These are phyloP conservation scores for Riptortus pedestris DNA, from an alignment of 1,140 invertebrate genomes.

Conservation along the genomic window DNA sequence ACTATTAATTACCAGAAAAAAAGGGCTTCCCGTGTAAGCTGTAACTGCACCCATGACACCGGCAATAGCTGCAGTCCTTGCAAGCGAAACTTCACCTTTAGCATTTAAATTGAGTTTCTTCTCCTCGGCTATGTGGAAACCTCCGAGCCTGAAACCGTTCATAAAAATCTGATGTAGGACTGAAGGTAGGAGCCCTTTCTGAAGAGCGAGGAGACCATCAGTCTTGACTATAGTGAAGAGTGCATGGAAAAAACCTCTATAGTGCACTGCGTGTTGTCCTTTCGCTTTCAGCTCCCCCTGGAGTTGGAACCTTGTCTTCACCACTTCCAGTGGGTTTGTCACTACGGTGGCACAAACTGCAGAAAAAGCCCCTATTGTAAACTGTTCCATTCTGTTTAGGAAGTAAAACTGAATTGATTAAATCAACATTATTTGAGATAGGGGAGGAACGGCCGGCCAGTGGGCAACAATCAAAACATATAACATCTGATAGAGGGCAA, in stretches of 20 bases:
- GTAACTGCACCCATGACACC: constrained; percentile 54
- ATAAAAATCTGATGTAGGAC: constrained; percentile 58
- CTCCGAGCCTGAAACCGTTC: constrained; percentile 59
- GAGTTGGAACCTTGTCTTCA: constrained; percentile 79
- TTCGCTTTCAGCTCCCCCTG: constrained; percentile 70
- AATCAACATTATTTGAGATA: no score
- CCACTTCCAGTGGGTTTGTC: constrained; percentile 68
- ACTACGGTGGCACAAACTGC: constrained; percentile 51
- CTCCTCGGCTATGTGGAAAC: constrained; percentile 45
- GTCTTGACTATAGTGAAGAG: constrained; percentile 49
- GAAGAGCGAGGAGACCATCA: constrained; percentile 61
- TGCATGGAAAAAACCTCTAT: constrained; percentile 53
- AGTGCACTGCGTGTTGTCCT: constrained; percentile 49
- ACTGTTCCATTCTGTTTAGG: constrained; percentile 41
- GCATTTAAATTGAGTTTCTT: constrained; percentile 15
- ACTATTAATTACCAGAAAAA: constrained; percentile 64
- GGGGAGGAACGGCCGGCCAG: no score
- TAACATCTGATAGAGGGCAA: no score
- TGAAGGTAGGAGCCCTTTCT: constrained; percentile 68
- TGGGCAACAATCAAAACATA: no score
- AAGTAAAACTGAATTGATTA: no score
- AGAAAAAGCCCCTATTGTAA: constrained; percentile 47
- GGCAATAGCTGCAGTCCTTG: constrained; percentile 20
- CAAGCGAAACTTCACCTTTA: constrained; percentile 22
- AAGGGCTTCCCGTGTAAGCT: constrained; percentile 64